Conservation (phyloP, 2,797 vertebrate genomes). For the Platalea minor region DNA sequence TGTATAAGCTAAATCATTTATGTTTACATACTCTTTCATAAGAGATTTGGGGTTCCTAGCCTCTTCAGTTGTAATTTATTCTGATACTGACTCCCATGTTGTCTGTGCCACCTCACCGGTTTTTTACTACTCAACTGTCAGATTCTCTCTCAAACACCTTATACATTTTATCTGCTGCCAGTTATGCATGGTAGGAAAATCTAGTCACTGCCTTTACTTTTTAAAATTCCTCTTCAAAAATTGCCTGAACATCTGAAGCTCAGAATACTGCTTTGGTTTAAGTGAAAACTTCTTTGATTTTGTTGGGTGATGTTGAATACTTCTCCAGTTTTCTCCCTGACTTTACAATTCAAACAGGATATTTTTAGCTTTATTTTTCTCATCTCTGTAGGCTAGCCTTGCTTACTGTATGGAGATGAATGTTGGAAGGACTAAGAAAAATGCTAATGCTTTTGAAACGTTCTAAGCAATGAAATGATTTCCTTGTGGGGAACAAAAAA, state of each 20-base stretch:
- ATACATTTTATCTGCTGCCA: background rate
- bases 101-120: background rate
- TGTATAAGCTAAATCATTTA: background rate
- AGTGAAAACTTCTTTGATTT: background rate
- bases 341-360: background rate
- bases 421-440: background rate
- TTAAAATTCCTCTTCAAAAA: background rate
- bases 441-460: background rate
- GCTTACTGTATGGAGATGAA: background rate
- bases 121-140: background rate
- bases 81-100: background rate
- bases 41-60: background rate
- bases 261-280: background rate
- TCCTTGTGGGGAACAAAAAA: background rate
- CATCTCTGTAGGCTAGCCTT: background rate
- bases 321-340: background rate
- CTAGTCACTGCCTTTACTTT: background rate
- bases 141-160: background rate
- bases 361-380: constrained; percentile 8
- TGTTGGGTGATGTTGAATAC: background rate
- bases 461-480: background rate
- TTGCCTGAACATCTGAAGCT: background rate
- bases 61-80: background rate
- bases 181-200: background rate
- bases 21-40: background rate